Evolutionary conservation across 2,888 invertebrate genomes (phyloP).

Genomic region (Hypomecis punctinalis): DNA sequence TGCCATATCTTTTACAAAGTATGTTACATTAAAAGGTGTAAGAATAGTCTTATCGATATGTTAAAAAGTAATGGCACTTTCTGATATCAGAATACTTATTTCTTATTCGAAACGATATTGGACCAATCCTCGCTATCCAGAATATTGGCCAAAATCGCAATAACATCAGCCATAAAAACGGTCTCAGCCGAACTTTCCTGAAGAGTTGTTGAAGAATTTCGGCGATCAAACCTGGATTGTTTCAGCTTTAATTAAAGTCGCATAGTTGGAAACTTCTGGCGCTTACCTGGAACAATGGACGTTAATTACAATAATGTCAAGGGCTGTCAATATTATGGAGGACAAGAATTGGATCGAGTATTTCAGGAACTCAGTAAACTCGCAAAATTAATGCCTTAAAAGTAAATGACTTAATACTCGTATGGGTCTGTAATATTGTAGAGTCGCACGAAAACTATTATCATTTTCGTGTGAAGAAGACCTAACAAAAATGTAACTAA

Average conservation of each 20-base stretch:
- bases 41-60: too few species aligned
- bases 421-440: too few species aligned
- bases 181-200: slow-evolving; percentile 7
- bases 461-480: too few species aligned
- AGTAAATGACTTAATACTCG: too few species aligned
- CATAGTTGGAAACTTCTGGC: slow-evolving; percentile 58
- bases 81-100: neutral
- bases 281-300: slow-evolving; percentile 73
- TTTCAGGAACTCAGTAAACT: too few species aligned
- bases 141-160: slow-evolving; percentile 3
- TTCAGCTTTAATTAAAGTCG: slow-evolving; percentile 66
- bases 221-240: slow-evolving; percentile 58
- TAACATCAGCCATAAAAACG: slow-evolving; percentile 11
- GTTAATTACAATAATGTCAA: slow-evolving; percentile 45
- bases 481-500: too few species aligned
- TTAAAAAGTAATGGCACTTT: neutral
- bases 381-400: too few species aligned
- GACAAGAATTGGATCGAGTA: neutral
- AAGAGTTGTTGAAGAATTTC: slow-evolving; percentile 29
- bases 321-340: slow-evolving; percentile 16
- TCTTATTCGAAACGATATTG: neutral
- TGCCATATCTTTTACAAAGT: too few species aligned
- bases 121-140: neutral
- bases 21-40: too few species aligned
- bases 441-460: too few species aligned